Percentiles rank a stretch among this genome's conserved stretches.
Evolutionary conservation across 2,113 vertebrate genomes (phyloP).

Genomic region (Tetraodon nigroviridis): DNA sequence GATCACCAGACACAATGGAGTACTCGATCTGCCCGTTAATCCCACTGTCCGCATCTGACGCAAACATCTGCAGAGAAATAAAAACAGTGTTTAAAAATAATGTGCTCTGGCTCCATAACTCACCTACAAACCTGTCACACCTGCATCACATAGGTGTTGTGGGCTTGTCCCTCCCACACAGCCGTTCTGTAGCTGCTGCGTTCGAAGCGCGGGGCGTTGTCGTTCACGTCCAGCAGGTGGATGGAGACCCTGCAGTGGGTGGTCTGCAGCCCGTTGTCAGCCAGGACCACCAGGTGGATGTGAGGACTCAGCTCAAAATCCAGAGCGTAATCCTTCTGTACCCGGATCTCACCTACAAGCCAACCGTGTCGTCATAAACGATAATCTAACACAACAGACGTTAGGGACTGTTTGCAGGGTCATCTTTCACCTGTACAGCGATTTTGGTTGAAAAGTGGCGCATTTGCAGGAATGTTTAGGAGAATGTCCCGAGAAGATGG

Average conservation of each 20-base stretch:
- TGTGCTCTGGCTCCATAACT: background rate
- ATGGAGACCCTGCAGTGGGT: slow-evolving; percentile 77
- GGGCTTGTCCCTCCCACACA: slow-evolving; percentile 80
- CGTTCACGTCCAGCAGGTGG: slow-evolving; percentile 81
- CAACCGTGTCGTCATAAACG: background rate
- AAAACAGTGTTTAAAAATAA: background rate
- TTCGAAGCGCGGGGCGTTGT: slow-evolving; percentile 82
- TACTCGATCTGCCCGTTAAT: slow-evolving; percentile 82
- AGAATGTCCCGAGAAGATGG: background rate
- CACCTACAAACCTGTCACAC: slow-evolving; percentile 27
- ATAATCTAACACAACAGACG: too few relatives aligned
- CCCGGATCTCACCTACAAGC: slow-evolving; percentile 77
- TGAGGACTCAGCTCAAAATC: slow-evolving; percentile 80
- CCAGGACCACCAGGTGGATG: slow-evolving; percentile 78
- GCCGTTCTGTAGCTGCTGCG: slow-evolving; percentile 75
- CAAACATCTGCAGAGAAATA: slow-evolving; percentile 76
- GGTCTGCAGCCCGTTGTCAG: slow-evolving; percentile 70
- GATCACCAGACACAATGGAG: slow-evolving; percentile 84
- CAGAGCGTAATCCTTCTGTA: slow-evolving; percentile 78
- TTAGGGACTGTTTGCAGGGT: too few relatives aligned
- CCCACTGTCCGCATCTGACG: slow-evolving; percentile 82
- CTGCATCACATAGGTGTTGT: slow-evolving; percentile 79
- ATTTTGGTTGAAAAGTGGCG: too few relatives aligned
- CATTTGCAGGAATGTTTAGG: too few relatives aligned
- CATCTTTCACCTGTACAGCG: too few relatives aligned